Evolutionary conservation across 53 echinoderm and acorn worm genomes (phyloP), one percentile per base, ranked within the genome.

Genomic region (Hippasteria phrygiana): DNA sequence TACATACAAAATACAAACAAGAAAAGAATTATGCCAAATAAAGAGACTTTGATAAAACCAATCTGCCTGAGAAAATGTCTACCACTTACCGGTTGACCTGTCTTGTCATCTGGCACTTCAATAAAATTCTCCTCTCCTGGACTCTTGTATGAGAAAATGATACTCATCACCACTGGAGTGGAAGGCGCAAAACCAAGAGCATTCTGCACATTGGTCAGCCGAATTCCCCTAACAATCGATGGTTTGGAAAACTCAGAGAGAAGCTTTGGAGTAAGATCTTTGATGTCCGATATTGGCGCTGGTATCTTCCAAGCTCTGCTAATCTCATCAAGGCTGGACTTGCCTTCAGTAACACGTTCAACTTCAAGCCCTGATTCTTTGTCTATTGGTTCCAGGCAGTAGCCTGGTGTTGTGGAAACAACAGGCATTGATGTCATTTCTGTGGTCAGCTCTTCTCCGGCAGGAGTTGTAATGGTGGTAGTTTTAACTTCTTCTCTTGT

Each of bases 291-390:
- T 27, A 59, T 27, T 59, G 59, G 59, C 27, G 59, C 27, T 59
- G 59, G 1, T 59, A 59, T 27, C n/a, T 4, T 59, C 59, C 59
- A 59, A 4, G 27, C n/a, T 24, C 59, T 27, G 27, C 22, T 18
- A 7, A 59, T 12, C 5, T 27, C 59, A 59, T 59, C 59, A 24
- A 59, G 5, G 59, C 59, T 59, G 16, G n/a, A 18, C 4, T 59
- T 59, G 59, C 59, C 59, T 59, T 17, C 20, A 59, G 59, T 59
- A 27, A 27, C 27, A 27, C 59, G 59, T n/a, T 27, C 27, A 24
- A 27, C 59, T 18, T 59, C 59, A n/a, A 59, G 59, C 27, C 59
- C 59, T 59, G n/a, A n/a, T 59, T 59, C 59, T 59, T 59, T 27
- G 6, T 59, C 59, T 27, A 59, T 59, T 59, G 59, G 18, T 27